Evolutionary conservation across 2,113 vertebrate species (phyloP).

Genomic region (Notothenia rossii): DNA sequence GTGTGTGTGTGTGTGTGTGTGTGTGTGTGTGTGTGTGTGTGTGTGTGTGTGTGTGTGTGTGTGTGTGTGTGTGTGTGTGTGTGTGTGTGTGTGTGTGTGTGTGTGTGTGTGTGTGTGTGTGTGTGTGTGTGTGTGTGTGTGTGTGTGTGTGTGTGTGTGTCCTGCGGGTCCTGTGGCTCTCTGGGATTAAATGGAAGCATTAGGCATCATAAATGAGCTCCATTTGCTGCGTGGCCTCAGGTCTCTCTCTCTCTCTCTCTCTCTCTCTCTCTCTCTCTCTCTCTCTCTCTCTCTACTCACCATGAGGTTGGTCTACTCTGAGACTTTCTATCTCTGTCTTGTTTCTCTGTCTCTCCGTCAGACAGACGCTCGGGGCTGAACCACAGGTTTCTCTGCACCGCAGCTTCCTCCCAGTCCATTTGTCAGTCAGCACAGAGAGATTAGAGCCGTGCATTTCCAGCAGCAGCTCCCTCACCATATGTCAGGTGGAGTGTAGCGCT

Average conservation of each 20-base stretch:
- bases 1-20: too few relatives aligned
- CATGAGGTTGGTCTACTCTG: slow-evolving; percentile 31
- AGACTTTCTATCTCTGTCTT: neutral
- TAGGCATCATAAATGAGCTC: slow-evolving; percentile 68
- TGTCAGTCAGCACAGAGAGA: slow-evolving; percentile 66
- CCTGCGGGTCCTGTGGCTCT: slow-evolving; percentile 29
- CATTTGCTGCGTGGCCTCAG: slow-evolving; percentile 64
- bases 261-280: too few relatives aligned
- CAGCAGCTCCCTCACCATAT: slow-evolving; percentile 63
- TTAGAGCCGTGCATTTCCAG: slow-evolving; percentile 64
- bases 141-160: slow-evolving; percentile 13
- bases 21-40: too few relatives aligned
- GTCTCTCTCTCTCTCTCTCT: too few relatives aligned
- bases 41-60: slow-evolving; percentile 5
- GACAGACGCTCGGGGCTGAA: slow-evolving; percentile 52
- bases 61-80: slow-evolving; percentile 11
- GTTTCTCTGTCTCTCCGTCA: slow-evolving; percentile 30
- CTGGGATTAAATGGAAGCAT: slow-evolving; percentile 70
- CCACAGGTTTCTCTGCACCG: slow-evolving; percentile 38
- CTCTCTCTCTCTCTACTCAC: slow-evolving; percentile 21
- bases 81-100: neutral
- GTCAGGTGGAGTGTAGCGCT: slow-evolving; percentile 49
- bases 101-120: slow-evolving; percentile 10
- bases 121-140: slow-evolving; percentile 12
- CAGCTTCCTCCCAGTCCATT: slow-evolving; percentile 44